Percentiles rank a stretch among this genome's conserved stretches.
These are phyloP conservation scores for Stichodactyla helianthus DNA, from an alignment of 64 coral and sea anemone genomes.

Conservation along the genomic window DNA sequence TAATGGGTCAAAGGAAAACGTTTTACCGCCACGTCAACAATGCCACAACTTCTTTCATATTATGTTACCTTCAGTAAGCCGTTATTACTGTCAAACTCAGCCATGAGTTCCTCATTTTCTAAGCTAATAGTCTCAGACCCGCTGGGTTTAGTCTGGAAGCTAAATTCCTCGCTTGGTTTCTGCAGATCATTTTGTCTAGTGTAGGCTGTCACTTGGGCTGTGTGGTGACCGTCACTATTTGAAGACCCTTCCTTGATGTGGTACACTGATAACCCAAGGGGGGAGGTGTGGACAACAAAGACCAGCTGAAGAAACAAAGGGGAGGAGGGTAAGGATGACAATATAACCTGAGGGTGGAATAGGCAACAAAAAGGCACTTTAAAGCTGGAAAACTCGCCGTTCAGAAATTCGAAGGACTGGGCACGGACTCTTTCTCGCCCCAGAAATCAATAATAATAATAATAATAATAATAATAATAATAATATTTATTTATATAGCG, in stretches of 20 bases:
- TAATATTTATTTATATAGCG: no score
- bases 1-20: no score
- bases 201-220: slow-evolving; percentile 43
- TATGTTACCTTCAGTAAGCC: slow-evolving; percentile 62
- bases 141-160: slow-evolving; percentile 37
- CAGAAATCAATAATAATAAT: no score
- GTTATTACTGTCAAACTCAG: slow-evolving; percentile 68
- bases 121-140: slow-evolving; percentile 57
- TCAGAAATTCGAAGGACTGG: no score
- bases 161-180: slow-evolving; percentile 52
- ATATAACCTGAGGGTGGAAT: no score
- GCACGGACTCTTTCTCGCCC: no score
- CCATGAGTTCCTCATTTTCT: slow-evolving; percentile 77
- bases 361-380: no score
- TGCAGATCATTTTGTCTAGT: background rate
- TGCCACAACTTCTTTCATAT: background rate
- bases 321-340: no score
- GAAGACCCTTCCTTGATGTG: slow-evolving; percentile 1
- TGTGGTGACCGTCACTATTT: background rate
- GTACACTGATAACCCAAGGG: slow-evolving; percentile 51
- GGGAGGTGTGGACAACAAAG: slow-evolving; percentile 56
- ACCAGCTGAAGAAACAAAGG: slow-evolving; percentile 40
- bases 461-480: no score
- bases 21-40: background rate
- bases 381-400: no score